Percentiles rank a stretch among this genome's conserved stretches.
Conservation (phyloP, 2,888 invertebrate genomes). For the Drosophila stalkeri region DNA sequence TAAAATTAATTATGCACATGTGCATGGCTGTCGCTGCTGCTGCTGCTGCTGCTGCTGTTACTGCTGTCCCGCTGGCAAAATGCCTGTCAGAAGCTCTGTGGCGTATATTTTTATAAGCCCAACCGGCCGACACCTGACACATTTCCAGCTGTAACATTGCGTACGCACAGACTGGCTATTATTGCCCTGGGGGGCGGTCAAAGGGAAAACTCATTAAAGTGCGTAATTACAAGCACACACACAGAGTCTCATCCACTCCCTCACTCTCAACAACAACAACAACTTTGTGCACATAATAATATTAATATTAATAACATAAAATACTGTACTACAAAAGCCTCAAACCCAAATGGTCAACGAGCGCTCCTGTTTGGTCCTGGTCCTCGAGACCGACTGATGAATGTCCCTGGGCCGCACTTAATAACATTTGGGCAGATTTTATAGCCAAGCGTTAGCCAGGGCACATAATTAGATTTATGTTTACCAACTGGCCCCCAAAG, state of each 20-base stretch:
- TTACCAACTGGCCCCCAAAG: constrained; percentile 30
- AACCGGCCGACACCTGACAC: constrained; percentile 52
- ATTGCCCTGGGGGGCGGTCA: constrained; percentile 40
- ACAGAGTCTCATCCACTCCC: not conserved
- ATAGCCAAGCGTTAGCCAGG: constrained; percentile 44
- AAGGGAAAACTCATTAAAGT: constrained; percentile 78
- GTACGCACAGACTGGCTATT: constrained; percentile 15
- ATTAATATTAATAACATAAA: constrained; percentile 78
- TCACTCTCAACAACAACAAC: constrained; percentile 28
- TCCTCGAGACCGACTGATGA: constrained; percentile 35
- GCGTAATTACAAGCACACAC: constrained; percentile 69
- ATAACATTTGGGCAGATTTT: constrained; percentile 66
- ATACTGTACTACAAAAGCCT: constrained; percentile 52
- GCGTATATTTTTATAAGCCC: constrained; percentile 41
- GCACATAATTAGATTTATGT: constrained; percentile 76
- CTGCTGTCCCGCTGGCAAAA: constrained; percentile 13
- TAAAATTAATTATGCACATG: constrained; percentile 77
- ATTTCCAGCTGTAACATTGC: constrained; percentile 54
- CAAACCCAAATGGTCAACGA: constrained; percentile 29
- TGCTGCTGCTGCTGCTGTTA: constrained; percentile 3
- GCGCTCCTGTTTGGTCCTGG: constrained; percentile 6
- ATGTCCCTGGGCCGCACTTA: constrained; percentile 71
- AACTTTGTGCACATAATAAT: constrained; percentile 63
- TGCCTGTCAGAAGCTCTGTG: constrained; percentile 4
- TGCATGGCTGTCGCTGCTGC: constrained; percentile 36